phyloP scores from a whole-genome alignment of 2,113 vertebrate genomes.

The Sminthopsis crassicaudata region DNA sequence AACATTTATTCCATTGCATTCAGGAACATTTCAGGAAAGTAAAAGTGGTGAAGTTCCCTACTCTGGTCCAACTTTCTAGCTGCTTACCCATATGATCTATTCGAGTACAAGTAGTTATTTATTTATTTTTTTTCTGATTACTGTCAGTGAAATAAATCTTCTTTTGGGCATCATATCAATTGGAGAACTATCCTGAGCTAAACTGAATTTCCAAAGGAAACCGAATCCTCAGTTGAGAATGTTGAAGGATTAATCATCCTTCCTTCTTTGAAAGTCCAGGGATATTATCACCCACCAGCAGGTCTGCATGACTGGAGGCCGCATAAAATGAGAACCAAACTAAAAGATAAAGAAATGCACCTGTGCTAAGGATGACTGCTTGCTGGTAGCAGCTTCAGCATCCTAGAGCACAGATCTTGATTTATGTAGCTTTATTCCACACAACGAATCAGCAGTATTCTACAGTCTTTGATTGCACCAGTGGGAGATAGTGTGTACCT shows the following conservation, averaged over 20 bases:
- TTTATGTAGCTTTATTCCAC: not conserved
- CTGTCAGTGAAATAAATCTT: rapidly evolving
- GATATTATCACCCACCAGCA: not conserved
- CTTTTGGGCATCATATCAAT: not conserved
- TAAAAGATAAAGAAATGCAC: not conserved
- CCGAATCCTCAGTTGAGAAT: not conserved
- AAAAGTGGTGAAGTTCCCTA: not conserved
- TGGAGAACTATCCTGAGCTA: not conserved
- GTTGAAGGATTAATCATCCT: not conserved
- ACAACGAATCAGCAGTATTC: not conserved
- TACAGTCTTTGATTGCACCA: not conserved
- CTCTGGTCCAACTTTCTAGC: not conserved
- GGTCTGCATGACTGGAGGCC: not conserved
- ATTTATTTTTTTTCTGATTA: not conserved
- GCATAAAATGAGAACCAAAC: not conserved
- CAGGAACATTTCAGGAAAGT: not conserved
- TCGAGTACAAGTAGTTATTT: not conserved
- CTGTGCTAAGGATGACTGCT: not conserved
- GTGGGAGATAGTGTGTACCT: not conserved
- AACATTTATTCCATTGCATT: not conserved
- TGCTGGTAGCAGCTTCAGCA: not conserved
- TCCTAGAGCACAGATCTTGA: not conserved
- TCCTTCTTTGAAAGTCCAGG: not conserved
- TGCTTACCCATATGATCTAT: not conserved
- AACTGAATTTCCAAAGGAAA: not conserved